Evolutionary conservation across 2,888 invertebrate genomes (phyloP).

Genomic region (Troides oblongomaculatus): DNA sequence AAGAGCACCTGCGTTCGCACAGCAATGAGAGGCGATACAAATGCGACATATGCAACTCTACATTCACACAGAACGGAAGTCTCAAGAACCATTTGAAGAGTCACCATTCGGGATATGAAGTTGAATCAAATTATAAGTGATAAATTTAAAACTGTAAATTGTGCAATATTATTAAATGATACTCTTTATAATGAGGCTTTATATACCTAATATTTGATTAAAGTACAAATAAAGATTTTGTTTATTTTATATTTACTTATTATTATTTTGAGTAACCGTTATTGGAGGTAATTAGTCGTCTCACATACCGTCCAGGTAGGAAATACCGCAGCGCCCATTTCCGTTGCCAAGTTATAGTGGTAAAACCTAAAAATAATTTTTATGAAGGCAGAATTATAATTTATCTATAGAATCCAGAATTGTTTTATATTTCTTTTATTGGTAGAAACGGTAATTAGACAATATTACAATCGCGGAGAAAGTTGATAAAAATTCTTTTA

Average conservation of each 20-base stretch:
- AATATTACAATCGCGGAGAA: no score
- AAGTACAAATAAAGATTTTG: neutral
- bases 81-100: conserved; percentile 80
- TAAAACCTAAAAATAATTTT: no score
- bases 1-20: conserved; percentile 80
- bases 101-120: conserved; percentile 52
- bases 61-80: conserved; percentile 79
- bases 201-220: neutral
- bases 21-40: conserved; percentile 74
- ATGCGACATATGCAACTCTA: conserved; percentile 73
- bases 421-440: no score
- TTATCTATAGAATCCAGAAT: no score
- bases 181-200: neutral
- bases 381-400: no score
- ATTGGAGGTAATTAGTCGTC: no score
- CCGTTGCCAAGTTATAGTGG: no score
- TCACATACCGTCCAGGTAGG: no score
- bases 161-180: neutral
- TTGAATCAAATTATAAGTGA: conserved; percentile 16
- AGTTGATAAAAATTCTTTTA: no score
- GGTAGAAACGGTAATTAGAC: no score
- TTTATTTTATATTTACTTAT: neutral
- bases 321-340: no score
- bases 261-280: no score
- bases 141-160: neutral